Evolutionary conservation across 2,797 vertebrate species (phyloP).

Genomic region (Choloepus didactylus): DNA sequence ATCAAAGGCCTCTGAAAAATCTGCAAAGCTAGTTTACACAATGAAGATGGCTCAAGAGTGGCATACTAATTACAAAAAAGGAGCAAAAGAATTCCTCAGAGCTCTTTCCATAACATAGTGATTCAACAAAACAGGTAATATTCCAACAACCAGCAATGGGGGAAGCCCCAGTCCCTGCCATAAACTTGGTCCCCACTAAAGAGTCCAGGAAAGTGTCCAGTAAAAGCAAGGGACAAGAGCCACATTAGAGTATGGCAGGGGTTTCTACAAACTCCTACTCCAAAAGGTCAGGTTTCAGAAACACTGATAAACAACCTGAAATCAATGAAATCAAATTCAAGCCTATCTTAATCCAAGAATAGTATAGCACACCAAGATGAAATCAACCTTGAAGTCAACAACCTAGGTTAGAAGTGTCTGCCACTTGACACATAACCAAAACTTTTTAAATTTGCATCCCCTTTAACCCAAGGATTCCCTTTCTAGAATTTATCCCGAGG

Average conservation of each 20-base stretch:
- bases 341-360: conserved; percentile 13
- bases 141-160: too few relatives aligned
- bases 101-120: neutral
- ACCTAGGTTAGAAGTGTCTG: neutral
- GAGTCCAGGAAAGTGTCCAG: neutral
- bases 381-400: neutral
- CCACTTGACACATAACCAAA: neutral
- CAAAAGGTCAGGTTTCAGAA: conserved; percentile 11
- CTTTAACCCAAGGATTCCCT: neutral
- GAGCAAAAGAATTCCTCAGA: neutral
- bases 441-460: neutral
- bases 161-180: neutral
- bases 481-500: conserved; percentile 32
- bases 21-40: neutral
- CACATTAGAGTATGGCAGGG: neutral
- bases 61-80: neutral
- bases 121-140: neutral
- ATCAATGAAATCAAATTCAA: conserved; percentile 22
- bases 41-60: neutral
- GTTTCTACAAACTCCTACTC: neutral
- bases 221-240: neutral
- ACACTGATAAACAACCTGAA: neutral
- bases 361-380: neutral
- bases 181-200: neutral
- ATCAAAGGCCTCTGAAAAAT: neutral